A percentile compares a stretch with the other conserved stretches of the same genome.
Evolutionary conservation across 2,797 vertebrate genomes (phyloP).

Genomic region (Acrossocheilus fasciatus): DNA sequence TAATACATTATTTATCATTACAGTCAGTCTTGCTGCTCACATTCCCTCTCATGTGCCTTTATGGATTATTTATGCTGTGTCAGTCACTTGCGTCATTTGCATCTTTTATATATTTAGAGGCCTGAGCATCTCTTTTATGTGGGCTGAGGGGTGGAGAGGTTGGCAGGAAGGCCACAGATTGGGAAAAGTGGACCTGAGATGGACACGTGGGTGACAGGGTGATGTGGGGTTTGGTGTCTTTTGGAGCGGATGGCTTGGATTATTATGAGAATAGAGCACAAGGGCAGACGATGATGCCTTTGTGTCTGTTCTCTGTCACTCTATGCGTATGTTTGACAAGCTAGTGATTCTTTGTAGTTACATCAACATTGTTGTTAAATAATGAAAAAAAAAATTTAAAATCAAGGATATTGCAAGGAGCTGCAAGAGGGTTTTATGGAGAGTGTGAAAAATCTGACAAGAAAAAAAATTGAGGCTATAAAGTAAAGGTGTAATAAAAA

Average conservation of each 20-base stretch:
- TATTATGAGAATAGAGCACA: constrained; percentile 33
- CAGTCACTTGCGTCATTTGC: constrained; percentile 71
- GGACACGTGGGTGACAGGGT: constrained; percentile 59
- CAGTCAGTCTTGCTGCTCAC: constrained; percentile 66
- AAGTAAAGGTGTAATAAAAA: neutral
- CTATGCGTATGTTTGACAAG: constrained; percentile 4
- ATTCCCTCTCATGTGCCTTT: constrained; percentile 76
- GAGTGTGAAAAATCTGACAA: neutral
- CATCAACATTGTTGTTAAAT: neutral
- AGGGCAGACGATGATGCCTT: constrained; percentile 33
- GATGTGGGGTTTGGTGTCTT: constrained; percentile 42
- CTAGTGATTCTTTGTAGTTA: constrained; percentile 3
- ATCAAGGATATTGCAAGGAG: neutral
- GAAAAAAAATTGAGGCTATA: neutral
- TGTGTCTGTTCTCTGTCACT: constrained; percentile 32
- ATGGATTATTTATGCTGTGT: constrained; percentile 80
- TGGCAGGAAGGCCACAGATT: constrained; percentile 49
- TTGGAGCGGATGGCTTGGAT: constrained; percentile 35
- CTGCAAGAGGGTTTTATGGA: neutral
- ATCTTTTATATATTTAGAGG: constrained; percentile 67
- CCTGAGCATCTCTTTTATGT: constrained; percentile 59
- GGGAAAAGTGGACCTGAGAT: constrained; percentile 54
- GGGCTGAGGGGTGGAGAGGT: constrained; percentile 61
- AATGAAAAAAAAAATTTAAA: neutral
- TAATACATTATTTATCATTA: constrained; percentile 80